These are phyloP conservation scores for Ceratina japonica DNA, from an alignment of 1,140 invertebrate genomes.

Conservation along the genomic window DNA sequence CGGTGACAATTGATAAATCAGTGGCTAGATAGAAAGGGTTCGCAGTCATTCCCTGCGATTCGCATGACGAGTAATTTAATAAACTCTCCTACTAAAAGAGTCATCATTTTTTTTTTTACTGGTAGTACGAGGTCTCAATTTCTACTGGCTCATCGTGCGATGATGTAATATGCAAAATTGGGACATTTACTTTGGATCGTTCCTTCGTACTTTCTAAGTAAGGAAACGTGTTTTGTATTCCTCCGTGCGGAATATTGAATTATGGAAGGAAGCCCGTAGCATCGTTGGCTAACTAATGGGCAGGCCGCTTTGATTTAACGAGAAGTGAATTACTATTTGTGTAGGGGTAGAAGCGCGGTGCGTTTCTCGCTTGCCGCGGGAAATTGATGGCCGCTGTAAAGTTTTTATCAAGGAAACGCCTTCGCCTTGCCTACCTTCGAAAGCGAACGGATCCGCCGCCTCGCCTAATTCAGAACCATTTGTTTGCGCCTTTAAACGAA, in stretches of 20 bases:
- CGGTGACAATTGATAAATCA: neutral
- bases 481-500: neutral
- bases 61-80: too few relatives aligned
- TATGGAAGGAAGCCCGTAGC: too few relatives aligned
- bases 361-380: conserved; percentile 23
- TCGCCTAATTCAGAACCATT: conserved; percentile 3
- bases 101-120: too few relatives aligned
- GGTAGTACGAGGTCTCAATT: too few relatives aligned
- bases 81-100: too few relatives aligned
- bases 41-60: neutral
- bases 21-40: neutral
- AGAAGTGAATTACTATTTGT: conserved; percentile 7
- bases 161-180: too few relatives aligned
- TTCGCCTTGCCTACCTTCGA: neutral
- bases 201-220: too few relatives aligned
- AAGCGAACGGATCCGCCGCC: conserved; percentile 5
- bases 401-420: conserved; percentile 22
- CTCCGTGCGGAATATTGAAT: too few relatives aligned
- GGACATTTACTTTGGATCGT: too few relatives aligned
- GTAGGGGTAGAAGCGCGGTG: neutral
- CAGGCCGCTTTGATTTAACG: neutral
- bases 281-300: too few relatives aligned
- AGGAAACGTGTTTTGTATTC: too few relatives aligned
- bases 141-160: too few relatives aligned
- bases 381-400: conserved; percentile 43